Percentiles rank a stretch among this genome's conserved stretches.
Conservation (phyloP, 2,797 vertebrate species). For the Gymnoscopelus microlampas region DNA sequence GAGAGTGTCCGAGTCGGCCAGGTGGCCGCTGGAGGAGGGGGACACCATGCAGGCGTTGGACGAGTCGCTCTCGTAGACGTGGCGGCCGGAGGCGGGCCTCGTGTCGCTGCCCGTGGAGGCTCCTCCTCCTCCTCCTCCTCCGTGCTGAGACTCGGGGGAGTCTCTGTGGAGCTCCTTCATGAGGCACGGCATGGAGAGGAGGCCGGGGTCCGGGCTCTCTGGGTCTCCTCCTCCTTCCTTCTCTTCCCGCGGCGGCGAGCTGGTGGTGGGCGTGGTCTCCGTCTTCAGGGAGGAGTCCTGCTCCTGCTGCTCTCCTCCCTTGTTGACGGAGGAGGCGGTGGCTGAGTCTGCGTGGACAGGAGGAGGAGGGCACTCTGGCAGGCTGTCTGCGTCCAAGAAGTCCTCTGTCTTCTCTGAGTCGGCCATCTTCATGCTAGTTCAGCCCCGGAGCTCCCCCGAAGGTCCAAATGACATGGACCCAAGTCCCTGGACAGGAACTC, state of each 20-base stretch:
- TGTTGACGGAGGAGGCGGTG: conserved; percentile 74
- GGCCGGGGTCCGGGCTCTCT: conserved; percentile 80
- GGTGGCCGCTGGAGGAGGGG: conserved; percentile 96
- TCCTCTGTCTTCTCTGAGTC: conserved; percentile 90
- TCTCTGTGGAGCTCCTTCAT: conserved; percentile 93
- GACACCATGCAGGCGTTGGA: conserved; percentile 97
- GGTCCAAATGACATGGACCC: conserved; percentile 81
- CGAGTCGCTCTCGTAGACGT: conserved; percentile 93
- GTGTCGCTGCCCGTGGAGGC: conserved; percentile 91
- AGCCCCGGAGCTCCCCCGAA: conserved; percentile 74
- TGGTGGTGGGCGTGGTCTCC: conserved; percentile 78
- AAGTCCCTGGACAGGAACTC: conserved; percentile 65
- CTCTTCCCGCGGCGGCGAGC: conserved; percentile 79
- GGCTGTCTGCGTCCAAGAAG: conserved; percentile 86
- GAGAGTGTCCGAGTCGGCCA: conserved; percentile 96
- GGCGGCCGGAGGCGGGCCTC: conserved; percentile 78
- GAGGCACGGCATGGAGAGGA: conserved; percentile 93
- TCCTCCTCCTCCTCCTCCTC: too few species aligned
- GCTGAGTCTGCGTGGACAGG: conserved; percentile 75
- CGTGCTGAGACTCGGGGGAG: conserved; percentile 89
- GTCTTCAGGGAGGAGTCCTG: conserved; percentile 83
- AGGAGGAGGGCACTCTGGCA: conserved; percentile 85
- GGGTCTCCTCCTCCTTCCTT: conserved; percentile 63
- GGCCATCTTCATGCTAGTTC: conserved; percentile 95
- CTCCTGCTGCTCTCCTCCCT: conserved; percentile 84